Percentiles rank a stretch among this genome's conserved stretches.
Evolutionary conservation across 1,140 invertebrate genomes (phyloP).

Genomic region (Phymorhynchus buccinoides): DNA sequence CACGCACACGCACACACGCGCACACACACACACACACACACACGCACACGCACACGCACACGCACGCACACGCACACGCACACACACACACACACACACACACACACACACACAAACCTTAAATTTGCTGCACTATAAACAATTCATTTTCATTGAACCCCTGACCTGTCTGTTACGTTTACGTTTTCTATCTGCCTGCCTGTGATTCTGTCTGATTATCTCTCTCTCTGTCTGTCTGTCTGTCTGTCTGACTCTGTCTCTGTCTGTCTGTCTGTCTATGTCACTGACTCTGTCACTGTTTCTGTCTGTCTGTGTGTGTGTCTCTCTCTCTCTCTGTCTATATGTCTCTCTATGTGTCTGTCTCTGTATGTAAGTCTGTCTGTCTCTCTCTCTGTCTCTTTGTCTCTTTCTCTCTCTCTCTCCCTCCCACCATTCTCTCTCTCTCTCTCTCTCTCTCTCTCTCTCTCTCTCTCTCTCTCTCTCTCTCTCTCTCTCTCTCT

Average conservation of each 20-base stretch:
- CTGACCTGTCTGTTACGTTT: not conserved
- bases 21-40: not conserved
- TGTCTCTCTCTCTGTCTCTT: not conserved
- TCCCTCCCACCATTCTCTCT: not conserved
- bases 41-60: not conserved
- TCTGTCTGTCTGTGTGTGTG: not conserved
- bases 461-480: no score
- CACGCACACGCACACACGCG: no score
- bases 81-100: constrained; percentile 22
- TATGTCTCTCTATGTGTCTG: not conserved
- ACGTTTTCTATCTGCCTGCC: not conserved
- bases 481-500: no score
- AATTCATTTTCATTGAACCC: no score
- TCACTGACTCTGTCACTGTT: not conserved
- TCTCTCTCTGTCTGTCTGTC: not conserved
- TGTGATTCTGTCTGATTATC: not conserved
- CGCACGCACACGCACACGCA: constrained; percentile 10
- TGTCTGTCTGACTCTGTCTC: not conserved
- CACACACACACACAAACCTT: constrained; percentile 5
- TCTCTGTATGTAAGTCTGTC: not conserved
- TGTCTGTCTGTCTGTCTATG: not conserved
- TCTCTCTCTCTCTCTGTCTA: not conserved
- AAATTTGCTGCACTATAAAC: no score
- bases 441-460: constrained; percentile 15
- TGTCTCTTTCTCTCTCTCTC: not conserved